These are phyloP conservation scores for Corydoras sp. DNA, from an alignment of 2,113 vertebrate genomes.

Conservation along the genomic window DNA sequence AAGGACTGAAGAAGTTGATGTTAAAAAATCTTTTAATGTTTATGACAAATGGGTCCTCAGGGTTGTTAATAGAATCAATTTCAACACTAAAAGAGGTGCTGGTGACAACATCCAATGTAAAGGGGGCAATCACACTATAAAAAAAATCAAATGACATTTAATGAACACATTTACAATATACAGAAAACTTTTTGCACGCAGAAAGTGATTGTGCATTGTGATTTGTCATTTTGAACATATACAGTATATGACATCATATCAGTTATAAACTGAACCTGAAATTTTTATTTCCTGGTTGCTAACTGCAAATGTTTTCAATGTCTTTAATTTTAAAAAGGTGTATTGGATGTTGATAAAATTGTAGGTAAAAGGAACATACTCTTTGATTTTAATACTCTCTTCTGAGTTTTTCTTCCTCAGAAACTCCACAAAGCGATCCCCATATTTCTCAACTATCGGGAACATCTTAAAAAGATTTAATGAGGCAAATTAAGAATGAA, in stretches of 20 bases:
- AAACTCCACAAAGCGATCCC: conserved; percentile 49
- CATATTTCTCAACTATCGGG: conserved; percentile 49
- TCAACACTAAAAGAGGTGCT: conserved; percentile 73
- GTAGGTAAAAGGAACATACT: conserved; percentile 44
- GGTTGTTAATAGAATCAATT: conserved; percentile 69
- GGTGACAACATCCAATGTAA: conserved; percentile 70
- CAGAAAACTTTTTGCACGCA: too few species aligned
- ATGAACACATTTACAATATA: too few species aligned
- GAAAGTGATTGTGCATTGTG: too few species aligned
- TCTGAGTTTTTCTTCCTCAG: conserved; percentile 43
- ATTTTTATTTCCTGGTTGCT: too few species aligned
- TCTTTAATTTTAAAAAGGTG: too few species aligned
- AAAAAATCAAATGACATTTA: background rate
- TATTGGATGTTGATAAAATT: too few species aligned
- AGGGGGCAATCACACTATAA: conserved; percentile 56
- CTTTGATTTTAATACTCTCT: conserved; percentile 52
- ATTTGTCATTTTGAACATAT: too few species aligned
- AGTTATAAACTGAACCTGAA: too few species aligned
- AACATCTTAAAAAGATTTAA: conserved; percentile 46
- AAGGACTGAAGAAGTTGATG: conserved; percentile 55
- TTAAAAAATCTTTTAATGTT: conserved; percentile 70
- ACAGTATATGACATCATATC: too few species aligned
- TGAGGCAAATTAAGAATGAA: background rate
- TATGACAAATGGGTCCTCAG: conserved; percentile 64
- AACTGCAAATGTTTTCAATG: too few species aligned